Conservation (phyloP, 2,888 invertebrate genomes). For the Tuta absoluta region DNA sequence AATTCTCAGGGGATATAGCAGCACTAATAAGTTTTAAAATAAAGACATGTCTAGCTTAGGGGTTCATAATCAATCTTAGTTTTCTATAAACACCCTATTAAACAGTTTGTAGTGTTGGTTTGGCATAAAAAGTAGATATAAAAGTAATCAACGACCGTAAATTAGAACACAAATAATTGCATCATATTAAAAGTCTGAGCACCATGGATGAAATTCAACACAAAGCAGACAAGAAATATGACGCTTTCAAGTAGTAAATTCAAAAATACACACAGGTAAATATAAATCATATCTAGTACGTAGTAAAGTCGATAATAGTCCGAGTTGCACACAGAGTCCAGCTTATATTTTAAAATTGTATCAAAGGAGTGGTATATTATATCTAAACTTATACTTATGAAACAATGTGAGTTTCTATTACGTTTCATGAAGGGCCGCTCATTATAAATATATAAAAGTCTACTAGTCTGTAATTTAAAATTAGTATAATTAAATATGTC, state of each 20-base stretch:
- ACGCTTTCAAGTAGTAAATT: conserved; percentile 6
- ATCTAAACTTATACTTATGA: background rate
- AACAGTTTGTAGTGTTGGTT: conserved; percentile 6
- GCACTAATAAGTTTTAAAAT: background rate
- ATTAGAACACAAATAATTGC: background rate
- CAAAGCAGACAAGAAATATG: background rate
- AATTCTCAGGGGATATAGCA: background rate
- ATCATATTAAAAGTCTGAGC: conserved; percentile 3
- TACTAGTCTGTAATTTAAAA: background rate
- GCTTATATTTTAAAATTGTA: conserved; percentile 2
- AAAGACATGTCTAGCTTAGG: background rate
- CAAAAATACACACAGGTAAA: background rate
- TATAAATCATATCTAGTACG: background rate
- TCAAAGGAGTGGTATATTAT: background rate
- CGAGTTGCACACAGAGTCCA: conserved; percentile 8
- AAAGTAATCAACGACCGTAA: background rate
- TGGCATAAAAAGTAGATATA: background rate
- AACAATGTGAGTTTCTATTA: background rate
- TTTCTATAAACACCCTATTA: background rate
- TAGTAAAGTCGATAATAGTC: conserved; percentile 10
- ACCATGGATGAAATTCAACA: background rate
- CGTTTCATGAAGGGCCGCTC: background rate
- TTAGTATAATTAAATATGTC: no score
- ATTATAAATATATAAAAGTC: background rate
- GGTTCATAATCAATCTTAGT: background rate